Base-by-base conservation (phyloP, 2,797 vertebrate species). In the Enteromius trimaculatus region DNA sequence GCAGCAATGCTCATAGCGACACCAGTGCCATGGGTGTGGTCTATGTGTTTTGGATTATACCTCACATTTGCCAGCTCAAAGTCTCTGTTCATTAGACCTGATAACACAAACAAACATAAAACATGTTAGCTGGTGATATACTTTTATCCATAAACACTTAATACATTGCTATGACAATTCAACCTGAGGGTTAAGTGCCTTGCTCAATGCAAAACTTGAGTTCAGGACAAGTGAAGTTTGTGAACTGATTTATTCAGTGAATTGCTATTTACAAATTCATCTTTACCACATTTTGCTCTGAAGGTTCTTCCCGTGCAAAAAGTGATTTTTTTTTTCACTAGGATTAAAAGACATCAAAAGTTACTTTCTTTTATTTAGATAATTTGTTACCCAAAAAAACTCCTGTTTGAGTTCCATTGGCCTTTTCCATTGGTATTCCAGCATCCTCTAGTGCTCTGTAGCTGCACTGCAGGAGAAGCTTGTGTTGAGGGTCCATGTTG, bases 11-110 rank as follows among this genome's bases (percentile, higher is more conserved):
- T 96, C 93, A 95, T 94, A 80, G 96, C 92, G 14, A 90, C 81
- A 0, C 96, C 96, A 0, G 96, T 95, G 14, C 93, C 93, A 2
- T 91, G 94, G 69, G 95, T 96, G 89, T 97, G 95, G 89, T 93
- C 95, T 85, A 95, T 95, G 77, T 90, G 86, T 69, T 29, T 91
- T 13, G 90, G 86, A 47, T 78, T 87, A 82, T 87, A 84, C 13
- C 89, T 93, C 58, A 89, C 77, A 44, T 93, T 16, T 0, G 84
- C 89, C 60, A 90, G 85, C 83, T 95, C 95, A n/a, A 94, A 96
- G 90, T 97, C 96, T 91, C 93, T 92, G 93, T 97, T 97, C 96
- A 97, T 97, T 6, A 97, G 76, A 9, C 96, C 96, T 97, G 70
- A 21, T 85, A 90, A 31, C 37, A 80, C 53, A 86, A 84, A 7